Percentiles rank a stretch among this genome's conserved stretches.
These are phyloP conservation scores for Muscicapa adusta DNA, from an alignment of 2,113 vertebrate genomes.

Conservation along the genomic window DNA sequence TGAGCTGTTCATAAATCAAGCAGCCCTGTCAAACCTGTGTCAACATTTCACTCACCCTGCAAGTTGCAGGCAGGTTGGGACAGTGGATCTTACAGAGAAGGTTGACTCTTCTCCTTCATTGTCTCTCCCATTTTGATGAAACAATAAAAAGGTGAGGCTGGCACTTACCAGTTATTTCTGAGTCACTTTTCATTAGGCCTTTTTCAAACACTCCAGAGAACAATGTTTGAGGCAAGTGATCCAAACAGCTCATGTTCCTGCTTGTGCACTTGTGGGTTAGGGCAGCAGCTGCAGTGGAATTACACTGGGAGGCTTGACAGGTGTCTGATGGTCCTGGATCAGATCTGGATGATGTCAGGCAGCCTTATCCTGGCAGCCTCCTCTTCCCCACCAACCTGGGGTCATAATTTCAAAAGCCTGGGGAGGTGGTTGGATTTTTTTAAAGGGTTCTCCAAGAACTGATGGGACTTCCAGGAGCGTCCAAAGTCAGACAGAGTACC, in stretches of 20 bases:
- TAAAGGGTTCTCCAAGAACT: not conserved
- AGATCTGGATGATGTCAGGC: not conserved
- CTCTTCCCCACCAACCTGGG: not conserved
- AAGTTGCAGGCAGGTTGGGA: conserved; percentile 70
- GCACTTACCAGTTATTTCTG: conserved; percentile 73
- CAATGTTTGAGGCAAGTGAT: conserved; percentile 39
- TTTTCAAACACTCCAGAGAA: conserved; percentile 63
- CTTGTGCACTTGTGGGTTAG: conserved; percentile 35
- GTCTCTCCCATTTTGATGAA: conserved; percentile 63
- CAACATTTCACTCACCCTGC: conserved; percentile 67
- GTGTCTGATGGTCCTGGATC: conserved; percentile 32
- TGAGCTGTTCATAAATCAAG: conserved; percentile 64
- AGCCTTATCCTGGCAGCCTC: not conserved
- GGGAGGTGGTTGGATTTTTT: not conserved
- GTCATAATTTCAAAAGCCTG: not conserved
- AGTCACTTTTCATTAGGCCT: conserved; percentile 72
- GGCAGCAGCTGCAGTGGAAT: conserved; percentile 8
- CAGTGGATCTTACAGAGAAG: conserved; percentile 54
- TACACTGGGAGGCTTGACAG: conserved; percentile 36
- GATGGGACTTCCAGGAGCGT: not conserved
- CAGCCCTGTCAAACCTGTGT: conserved; percentile 57
- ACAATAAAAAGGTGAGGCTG: conserved; percentile 78
- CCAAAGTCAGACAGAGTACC: not conserved
- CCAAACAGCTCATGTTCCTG: conserved; percentile 56
- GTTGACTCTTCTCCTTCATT: conserved; percentile 33